Percentiles rank a stretch among this genome's conserved stretches.
These are phyloP conservation scores for Clarias pachynema DNA, from an alignment of 2,797 vertebrate genomes.

Conservation along the genomic window DNA sequence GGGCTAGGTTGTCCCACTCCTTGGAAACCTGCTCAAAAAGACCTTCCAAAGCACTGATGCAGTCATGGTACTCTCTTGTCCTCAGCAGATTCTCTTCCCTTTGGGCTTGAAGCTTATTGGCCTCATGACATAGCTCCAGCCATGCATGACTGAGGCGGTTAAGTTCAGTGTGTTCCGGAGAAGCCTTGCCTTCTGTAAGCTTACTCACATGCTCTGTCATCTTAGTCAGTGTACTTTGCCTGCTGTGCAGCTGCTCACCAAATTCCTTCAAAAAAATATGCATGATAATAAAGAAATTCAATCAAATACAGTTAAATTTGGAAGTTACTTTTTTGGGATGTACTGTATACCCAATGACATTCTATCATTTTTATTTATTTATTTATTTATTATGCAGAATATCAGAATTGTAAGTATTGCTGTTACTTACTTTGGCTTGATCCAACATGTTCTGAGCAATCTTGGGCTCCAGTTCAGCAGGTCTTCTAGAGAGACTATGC, in stretches of 20 bases:
- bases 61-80: conserved; percentile 87
- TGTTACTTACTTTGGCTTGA: conserved; percentile 85
- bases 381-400: neutral
- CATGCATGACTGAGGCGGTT: conserved; percentile 83
- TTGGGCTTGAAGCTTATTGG: conserved; percentile 83
- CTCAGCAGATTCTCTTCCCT: conserved; percentile 90
- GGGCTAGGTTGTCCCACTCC: conserved; percentile 96
- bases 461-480: conserved; percentile 90
- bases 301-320: neutral
- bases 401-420: neutral
- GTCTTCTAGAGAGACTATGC: conserved; percentile 87
- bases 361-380: too few species aligned
- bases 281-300: neutral
- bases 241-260: conserved; percentile 84
- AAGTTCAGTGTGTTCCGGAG: conserved; percentile 85
- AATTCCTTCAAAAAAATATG: conserved; percentile 76
- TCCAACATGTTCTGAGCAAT: conserved; percentile 91
- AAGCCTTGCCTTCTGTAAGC: conserved; percentile 84
- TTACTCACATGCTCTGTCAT: conserved; percentile 84
- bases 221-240: conserved; percentile 80
- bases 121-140: conserved; percentile 85
- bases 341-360: neutral
- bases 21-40: conserved; percentile 93
- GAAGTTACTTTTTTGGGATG: neutral
- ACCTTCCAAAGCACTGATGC: conserved; percentile 84